Base-by-base conservation (phyloP, 2,888 invertebrate genomes). In the Latrodectus hesperus region DNA sequence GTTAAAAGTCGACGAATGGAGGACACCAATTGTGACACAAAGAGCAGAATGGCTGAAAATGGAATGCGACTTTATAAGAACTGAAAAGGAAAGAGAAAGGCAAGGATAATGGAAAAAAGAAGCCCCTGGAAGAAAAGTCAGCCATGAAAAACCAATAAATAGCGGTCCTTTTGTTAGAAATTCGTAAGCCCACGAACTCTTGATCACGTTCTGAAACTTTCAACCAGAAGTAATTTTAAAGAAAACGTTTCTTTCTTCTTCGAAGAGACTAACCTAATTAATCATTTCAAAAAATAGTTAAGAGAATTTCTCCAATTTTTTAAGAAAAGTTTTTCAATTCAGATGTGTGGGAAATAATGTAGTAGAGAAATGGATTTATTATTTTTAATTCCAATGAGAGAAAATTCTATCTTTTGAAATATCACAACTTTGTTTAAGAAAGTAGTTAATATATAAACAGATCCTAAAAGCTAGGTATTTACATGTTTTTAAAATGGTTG, bases 191-290 rank as follows among this genome's bases (percentile, higher is more conserved):
- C 52, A 22, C 52, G 55, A 67, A 17, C 68, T 68, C 75, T 82
- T 75, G 82, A 82, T 82, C 82, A 82, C 82, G 82, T 82, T 82
- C 75, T 38, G 11, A 16, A 51, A n/a, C 60, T 51, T 81, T 55
- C 68, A 6, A n/a, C 12, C 38, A 49, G 68, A 70, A 81, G 67
- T 75, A 82, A 74, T 82, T 52, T 67, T 53, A 12, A 17, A 67
- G 67, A 11, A 67, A 22, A 67, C 8, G 22, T 22, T 60, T 11
- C n/a, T 60, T 60, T 60, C 60, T n/a, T 60, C 12, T 60, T 60
- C 6, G 10, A 60, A 60, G 12, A 60, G n/a, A 60, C n/a, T 60
- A 12, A 60, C 9, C 6, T 60, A 60, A 60, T 60, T 60, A n/a
- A n/a, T 16, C 14, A 12, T 60, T 60, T 60, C 10, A 60, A 60